phyloP scores from a whole-genome alignment of 2,888 invertebrate species.

The Drosophila neonasuta region DNA sequence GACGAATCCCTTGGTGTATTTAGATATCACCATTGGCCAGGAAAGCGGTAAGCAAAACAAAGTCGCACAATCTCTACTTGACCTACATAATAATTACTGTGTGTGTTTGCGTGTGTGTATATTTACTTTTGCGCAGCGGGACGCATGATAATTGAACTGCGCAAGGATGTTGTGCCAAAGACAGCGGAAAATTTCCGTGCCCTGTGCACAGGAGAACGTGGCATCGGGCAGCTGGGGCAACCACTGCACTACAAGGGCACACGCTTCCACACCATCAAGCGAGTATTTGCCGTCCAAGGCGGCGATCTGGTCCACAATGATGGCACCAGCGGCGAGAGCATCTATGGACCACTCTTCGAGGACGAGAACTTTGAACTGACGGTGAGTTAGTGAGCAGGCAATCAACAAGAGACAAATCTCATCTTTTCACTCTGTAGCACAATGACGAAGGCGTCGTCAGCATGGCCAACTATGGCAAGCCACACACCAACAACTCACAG shows the following conservation, averaged over 20 bases:
- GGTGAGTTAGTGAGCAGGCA: conserved; percentile 80
- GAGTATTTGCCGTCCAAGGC: conserved; percentile 94
- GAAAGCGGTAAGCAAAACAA: conserved; percentile 85
- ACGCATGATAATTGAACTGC: conserved; percentile 92
- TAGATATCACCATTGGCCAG: conserved; percentile 87
- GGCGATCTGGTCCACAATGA: conserved; percentile 90
- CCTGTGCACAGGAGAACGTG: conserved; percentile 95
- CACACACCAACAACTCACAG: conserved; percentile 95
- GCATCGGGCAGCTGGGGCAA: conserved; percentile 86
- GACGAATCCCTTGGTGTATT: conserved; percentile 86
- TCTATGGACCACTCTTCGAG: conserved; percentile 94
- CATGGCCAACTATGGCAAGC: conserved; percentile 90
- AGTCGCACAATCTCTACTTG: conserved; percentile 28
- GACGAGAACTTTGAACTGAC: conserved; percentile 92
- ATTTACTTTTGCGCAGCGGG: conserved; percentile 85
- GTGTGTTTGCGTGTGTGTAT: conserved; percentile 16
- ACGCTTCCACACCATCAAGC: conserved; percentile 91
- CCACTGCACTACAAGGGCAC: conserved; percentile 92
- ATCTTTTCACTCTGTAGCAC: conserved; percentile 82
- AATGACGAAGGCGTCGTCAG: conserved; percentile 86
- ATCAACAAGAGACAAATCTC: background rate
- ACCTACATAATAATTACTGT: conserved; percentile 38
- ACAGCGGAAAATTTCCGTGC: conserved; percentile 96
- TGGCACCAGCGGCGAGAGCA: conserved; percentile 96
- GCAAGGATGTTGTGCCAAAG: conserved; percentile 91